A percentile compares a stretch with the other conserved stretches of the same genome.
phyloP scores from a whole-genome alignment of 2,113 vertebrate genomes.

The Pholis gunnellus region DNA sequence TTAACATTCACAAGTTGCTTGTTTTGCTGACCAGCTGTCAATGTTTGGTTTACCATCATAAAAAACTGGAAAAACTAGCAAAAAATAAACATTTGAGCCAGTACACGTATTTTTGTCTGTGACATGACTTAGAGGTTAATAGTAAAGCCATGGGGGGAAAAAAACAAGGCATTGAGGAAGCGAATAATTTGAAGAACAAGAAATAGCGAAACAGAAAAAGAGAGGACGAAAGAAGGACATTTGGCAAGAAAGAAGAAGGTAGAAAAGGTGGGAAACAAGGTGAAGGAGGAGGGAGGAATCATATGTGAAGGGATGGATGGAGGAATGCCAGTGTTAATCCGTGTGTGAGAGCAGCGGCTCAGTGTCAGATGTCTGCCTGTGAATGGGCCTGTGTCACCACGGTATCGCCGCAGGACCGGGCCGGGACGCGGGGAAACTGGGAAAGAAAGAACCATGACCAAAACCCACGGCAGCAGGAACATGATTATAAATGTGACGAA shows the following conservation, averaged over 20 bases:
- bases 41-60: neutral
- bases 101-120: neutral
- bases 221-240: neutral
- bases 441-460: neutral
- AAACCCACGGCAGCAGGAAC: conserved; percentile 21
- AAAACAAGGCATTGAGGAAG: neutral
- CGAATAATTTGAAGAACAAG: neutral
- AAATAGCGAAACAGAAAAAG: neutral
- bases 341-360: conserved; percentile 71
- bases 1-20: too few relatives aligned
- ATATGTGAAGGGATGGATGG: conserved; percentile 52
- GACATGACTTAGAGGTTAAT: neutral
- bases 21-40: neutral
- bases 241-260: neutral
- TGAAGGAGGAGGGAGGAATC: conserved; percentile 37
- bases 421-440: neutral
- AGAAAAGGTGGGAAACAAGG: conserved; percentile 5
- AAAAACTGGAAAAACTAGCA: neutral
- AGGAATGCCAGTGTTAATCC: conserved; percentile 78
- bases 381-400: conserved; percentile 74
- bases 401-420: conserved; percentile 24
- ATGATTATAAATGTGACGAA: conserved; percentile 21
- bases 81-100: neutral
- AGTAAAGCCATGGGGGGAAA: neutral
- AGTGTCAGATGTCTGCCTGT: conserved; percentile 77